A percentile compares a stretch with the other conserved stretches of the same genome.
These are phyloP conservation scores for Micronycteris hirsuta DNA, from an alignment of 2,113 vertebrate genomes.

Conservation along the genomic window DNA sequence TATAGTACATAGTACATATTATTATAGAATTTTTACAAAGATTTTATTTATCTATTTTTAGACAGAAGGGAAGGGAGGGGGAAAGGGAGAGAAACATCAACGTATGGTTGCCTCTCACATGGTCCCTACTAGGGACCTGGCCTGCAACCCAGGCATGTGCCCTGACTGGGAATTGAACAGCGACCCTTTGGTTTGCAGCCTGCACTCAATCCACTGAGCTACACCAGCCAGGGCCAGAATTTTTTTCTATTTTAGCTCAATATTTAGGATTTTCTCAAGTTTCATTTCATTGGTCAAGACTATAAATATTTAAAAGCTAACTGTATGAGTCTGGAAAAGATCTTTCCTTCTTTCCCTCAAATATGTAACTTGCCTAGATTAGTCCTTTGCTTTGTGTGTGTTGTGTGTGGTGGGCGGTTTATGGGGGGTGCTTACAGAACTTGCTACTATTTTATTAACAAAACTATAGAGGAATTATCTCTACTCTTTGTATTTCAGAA, in stretches of 20 bases:
- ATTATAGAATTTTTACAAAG: background rate
- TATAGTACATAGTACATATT: background rate
- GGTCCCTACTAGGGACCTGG: too few species aligned
- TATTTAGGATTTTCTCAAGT: background rate
- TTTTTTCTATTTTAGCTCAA: background rate
- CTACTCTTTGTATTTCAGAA: background rate
- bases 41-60: too few species aligned
- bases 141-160: too few species aligned
- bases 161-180: too few species aligned
- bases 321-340: background rate
- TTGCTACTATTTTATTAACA: background rate
- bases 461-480: background rate
- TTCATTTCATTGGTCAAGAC: background rate
- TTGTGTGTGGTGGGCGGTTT: fast-evolving
- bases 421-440: background rate
- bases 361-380: background rate
- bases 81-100: too few species aligned
- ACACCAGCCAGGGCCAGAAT: too few species aligned
- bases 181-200: too few species aligned
- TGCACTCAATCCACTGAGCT: too few species aligned
- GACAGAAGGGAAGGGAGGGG: too few species aligned
- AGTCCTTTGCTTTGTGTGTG: background rate
- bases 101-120: too few species aligned
- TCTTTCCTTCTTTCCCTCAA: background rate
- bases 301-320: background rate